Percentiles rank a stretch among this genome's conserved stretches.
phyloP scores from a whole-genome alignment of 1,140 invertebrate species.

The Camponotus pennsylvanicus region DNA sequence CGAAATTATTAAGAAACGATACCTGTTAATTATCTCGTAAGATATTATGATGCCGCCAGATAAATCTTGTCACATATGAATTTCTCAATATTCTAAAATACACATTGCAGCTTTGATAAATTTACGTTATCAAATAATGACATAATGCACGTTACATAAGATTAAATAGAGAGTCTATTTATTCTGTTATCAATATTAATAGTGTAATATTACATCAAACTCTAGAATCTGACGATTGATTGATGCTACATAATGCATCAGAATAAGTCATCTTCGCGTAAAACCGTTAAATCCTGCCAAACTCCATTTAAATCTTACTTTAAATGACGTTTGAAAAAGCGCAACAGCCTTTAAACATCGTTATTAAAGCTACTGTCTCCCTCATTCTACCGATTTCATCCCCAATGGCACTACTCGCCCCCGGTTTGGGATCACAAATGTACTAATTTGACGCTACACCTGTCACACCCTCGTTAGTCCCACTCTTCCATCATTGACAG shows the following conservation, averaged over 20 bases:
- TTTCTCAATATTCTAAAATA: background rate
- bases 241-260: background rate
- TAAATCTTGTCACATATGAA: background rate
- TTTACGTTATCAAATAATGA: background rate
- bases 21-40: background rate
- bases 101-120: background rate
- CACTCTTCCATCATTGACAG: conserved; percentile 36
- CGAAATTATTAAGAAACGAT: background rate
- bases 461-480: conserved; percentile 60
- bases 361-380: conserved; percentile 24
- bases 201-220: background rate
- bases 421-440: conserved; percentile 28
- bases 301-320: background rate
- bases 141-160: background rate
- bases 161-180: background rate
- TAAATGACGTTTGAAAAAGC: background rate
- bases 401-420: conserved; percentile 12
- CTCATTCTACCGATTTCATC: conserved; percentile 6
- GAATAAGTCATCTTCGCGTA: background rate
- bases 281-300: background rate
- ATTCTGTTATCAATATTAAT: background rate
- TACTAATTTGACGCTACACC: conserved; percentile 58
- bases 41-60: background rate
- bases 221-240: background rate
- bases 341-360: conserved; percentile 1